Evolutionary conservation across 2,113 vertebrate species (phyloP).

Genomic region (Albula goreensis): DNA sequence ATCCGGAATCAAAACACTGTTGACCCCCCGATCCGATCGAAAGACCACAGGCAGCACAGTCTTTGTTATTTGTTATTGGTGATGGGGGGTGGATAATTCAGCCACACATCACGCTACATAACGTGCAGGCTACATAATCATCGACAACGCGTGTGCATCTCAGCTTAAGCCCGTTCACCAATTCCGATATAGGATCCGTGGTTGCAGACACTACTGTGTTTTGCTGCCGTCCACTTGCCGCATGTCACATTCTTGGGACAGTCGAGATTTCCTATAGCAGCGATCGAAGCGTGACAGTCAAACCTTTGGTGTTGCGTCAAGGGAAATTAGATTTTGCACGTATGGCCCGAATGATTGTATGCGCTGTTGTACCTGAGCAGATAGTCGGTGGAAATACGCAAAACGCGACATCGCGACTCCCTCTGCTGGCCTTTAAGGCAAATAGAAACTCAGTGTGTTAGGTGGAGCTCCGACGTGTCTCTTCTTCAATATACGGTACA

Average conservation of each 20-base stretch:
- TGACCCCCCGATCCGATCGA: not conserved
- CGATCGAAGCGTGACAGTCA: not conserved
- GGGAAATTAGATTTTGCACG: not conserved
- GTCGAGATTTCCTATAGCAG: not conserved
- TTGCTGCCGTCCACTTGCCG: not conserved
- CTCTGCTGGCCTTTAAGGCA: not conserved
- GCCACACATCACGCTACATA: not conserved
- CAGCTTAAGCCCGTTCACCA: not conserved
- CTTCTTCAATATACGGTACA: not conserved
- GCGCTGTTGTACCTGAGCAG: not conserved
- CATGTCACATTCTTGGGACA: constrained; percentile 4
- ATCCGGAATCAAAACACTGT: not conserved
- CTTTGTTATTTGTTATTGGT: constrained; percentile 9
- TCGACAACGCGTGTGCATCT: not conserved
- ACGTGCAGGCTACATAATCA: not conserved
- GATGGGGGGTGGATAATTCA: not conserved
- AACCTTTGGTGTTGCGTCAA: not conserved
- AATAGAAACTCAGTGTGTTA: not conserved
- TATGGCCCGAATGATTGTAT: not conserved
- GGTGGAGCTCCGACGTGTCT: not conserved
- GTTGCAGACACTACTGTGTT: not conserved
- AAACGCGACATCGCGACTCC: constrained; percentile 8
- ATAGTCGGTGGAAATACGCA: not conserved
- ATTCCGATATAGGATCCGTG: not conserved
- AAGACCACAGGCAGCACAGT: not conserved